A percentile compares a stretch with the other conserved stretches of the same genome.
phyloP scores from a whole-genome alignment of 1,140 invertebrate species.

The Sarcophaga peregrina region DNA sequence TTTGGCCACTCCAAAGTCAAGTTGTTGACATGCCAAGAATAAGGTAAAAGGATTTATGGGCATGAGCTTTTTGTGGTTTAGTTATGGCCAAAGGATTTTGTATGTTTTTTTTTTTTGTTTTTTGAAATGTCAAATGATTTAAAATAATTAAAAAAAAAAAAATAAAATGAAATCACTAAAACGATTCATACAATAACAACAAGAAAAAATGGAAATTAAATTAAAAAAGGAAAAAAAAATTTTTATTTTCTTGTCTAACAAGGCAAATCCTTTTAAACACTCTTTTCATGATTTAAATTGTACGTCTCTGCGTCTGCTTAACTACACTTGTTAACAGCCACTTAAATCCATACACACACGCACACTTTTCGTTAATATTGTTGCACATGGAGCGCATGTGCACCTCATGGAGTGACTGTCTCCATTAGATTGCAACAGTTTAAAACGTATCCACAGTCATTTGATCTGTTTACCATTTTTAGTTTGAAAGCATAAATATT shows the following conservation, averaged over 20 bases:
- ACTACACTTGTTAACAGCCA: neutral
- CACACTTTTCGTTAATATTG: too few species aligned
- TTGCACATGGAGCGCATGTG: too few species aligned
- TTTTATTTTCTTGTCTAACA: neutral
- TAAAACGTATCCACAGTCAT: neutral
- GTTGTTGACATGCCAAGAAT: constrained; percentile 13
- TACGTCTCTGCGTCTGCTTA: neutral
- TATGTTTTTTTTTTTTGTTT: too few species aligned
- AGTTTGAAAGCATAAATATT: neutral
- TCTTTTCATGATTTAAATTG: neutral
- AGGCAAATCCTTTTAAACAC: constrained; percentile 9
- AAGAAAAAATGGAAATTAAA: too few species aligned
- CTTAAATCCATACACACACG: too few species aligned
- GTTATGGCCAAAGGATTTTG: neutral
- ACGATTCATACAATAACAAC: too few species aligned
- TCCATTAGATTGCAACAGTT: too few species aligned
- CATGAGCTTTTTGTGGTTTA: neutral
- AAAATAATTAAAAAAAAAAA: neutral
- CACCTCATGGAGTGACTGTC: too few species aligned
- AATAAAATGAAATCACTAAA: too few species aligned
- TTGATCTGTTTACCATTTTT: constrained; percentile 25
- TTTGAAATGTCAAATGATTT: constrained; percentile 16
- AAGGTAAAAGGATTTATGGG: constrained; percentile 13
- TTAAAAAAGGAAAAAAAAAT: neutral
- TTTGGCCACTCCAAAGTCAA: neutral